Base-by-base conservation (phyloP, 2,113 vertebrate species). In the Lophochroa leadbeateri region DNA sequence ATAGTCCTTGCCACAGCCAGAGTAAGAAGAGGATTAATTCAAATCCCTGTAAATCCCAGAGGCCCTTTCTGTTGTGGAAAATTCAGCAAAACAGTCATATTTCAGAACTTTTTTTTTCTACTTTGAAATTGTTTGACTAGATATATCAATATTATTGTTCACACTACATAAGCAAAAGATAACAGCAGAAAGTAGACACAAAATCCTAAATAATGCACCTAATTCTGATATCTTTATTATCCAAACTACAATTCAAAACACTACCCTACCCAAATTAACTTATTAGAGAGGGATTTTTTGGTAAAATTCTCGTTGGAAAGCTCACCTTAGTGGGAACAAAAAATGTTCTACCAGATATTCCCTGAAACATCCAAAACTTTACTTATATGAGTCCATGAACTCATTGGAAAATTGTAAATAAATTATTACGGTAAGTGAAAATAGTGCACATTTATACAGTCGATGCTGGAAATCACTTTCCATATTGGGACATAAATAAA, bases 11-110 rank as follows among this genome's bases (percentile, higher is more conserved):
- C 50, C 44, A 76, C 47, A 79, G 65, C 27, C 65, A 84, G 74
- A 82, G 11, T 76, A 92, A 20, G 68, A 74, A 91, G 11, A 87
- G 83, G 95, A 94, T 95, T 91, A 95, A 95, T 85, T 91, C 83
- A 92, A 96, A 94, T 89, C 88, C 61, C 17, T 72, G 41, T 76
- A 89, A 95, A 80, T 94, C 90, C 83, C 94, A 90, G 52, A 47
- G 52, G 77, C 15, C 44, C 47, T 93, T 92, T 87, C 43, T 61
- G 41, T 74, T 88, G 69, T 76, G 63, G 53, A 91, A 93, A 94
- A 89, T 65, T 89, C 58, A 90, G 75, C 23, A 52, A 91, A 86
- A 52, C 75, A 76, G 21, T 72, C 86, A 41, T 93, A 89, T 69
- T 91, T 55, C 41, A 82, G 41, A 79, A 82, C 39, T 69, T 85